Base-by-base conservation (phyloP, 2,888 invertebrate genomes). In the Operophtera brumata region DNA sequence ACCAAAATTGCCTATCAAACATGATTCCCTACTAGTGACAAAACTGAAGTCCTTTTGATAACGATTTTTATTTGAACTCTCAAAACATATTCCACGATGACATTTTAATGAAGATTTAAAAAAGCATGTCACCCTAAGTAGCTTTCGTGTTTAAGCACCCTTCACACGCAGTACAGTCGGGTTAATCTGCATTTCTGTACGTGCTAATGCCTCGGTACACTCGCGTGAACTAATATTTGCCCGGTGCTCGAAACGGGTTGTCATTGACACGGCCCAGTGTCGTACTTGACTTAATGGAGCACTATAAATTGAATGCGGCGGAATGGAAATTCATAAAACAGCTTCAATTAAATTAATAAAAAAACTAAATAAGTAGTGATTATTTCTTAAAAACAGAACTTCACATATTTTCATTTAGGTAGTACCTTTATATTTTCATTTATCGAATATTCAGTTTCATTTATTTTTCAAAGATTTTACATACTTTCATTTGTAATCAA, bases 161-260 rank as follows among this genome's bases (percentile, higher is more conserved):
- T 82, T 77, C 77, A 74, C 55, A 57, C 59, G 67, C 82, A 81
- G 73, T 65, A 65, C 65, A 40, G 39, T 47, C 34, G 41, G 65
- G 69, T 52, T 80, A 82, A 83, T 82, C 84, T 85, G 82, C 80
- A 84, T 83, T 75, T 75, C 73, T 70, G 70, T 75, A 70, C 41
- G 76, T 77, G 51, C 41, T 57, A 82, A 82, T 78, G 78, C 74
- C 61, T 69, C 64, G 62, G 77, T 78, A 80, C 79, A 84, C 81
- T 83, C 67, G 75, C 74, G 66, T 71, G 67, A 61, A 71, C 86
- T 83, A 90, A 90, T 86, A 87, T 90, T 90, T 79, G 78, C 79
- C 60, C 62, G 69, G 65, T 76, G 73, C 89, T 90, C 78, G 69
- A 84, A 77, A 71, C 75, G 75, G 79, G 80, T 78, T 87, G 87